Conservation (phyloP, 2,797 vertebrate species). For the Synanceia verrucosa region DNA sequence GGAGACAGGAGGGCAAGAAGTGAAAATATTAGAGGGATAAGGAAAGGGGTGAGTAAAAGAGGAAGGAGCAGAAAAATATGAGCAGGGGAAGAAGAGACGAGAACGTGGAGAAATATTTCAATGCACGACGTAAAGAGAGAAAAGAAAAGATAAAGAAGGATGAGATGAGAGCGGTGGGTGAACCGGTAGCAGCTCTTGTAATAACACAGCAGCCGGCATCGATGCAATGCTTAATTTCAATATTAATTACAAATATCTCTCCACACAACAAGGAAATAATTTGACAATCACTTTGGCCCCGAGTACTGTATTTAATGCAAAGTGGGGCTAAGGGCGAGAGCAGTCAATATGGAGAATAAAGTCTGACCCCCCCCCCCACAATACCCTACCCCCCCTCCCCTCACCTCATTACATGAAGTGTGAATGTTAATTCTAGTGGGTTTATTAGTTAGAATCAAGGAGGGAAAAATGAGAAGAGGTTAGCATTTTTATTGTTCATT, state of each 20-base stretch:
- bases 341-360: constrained; percentile 86
- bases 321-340: constrained; percentile 84
- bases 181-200: constrained; percentile 75
- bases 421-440: constrained; percentile 88
- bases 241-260: constrained; percentile 87
- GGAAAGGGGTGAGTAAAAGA: background rate
- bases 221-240: constrained; percentile 85
- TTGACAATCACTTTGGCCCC: constrained; percentile 85
- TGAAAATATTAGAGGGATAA: constrained; percentile 48
- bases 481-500: constrained; percentile 84
- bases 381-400: constrained; percentile 16
- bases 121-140: constrained; percentile 26
- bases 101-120: constrained; percentile 47
- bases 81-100: constrained; percentile 44
- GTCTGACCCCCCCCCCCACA: constrained; percentile 52
- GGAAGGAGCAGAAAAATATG: constrained; percentile 9
- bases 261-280: constrained; percentile 86
- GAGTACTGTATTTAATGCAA: constrained; percentile 88
- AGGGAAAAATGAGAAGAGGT: constrained; percentile 69
- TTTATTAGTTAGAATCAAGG: constrained; percentile 87
- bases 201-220: constrained; percentile 79
- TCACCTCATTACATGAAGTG: constrained; percentile 86
- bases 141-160: constrained; percentile 28
- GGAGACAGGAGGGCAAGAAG: constrained; percentile 53
- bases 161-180: constrained; percentile 52